Base-by-base conservation (phyloP, 2,888 invertebrate species). In the Synanthedon formicaeformis region DNA sequence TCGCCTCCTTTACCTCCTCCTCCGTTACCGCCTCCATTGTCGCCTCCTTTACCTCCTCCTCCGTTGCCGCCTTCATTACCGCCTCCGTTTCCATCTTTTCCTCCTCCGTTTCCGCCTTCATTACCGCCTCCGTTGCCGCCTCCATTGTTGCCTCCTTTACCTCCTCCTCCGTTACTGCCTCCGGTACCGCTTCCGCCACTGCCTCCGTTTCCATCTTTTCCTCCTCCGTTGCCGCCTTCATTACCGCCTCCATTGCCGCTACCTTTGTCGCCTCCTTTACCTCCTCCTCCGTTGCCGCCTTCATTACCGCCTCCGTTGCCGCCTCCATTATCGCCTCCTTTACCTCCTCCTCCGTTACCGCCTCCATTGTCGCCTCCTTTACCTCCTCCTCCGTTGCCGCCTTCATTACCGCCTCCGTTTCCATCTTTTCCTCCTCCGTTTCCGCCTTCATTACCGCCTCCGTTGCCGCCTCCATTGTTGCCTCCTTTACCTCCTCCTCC, bases 381-480 rank as follows among this genome's bases (percentile, higher is more conserved):
- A 18, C 18, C 18, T 1, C 18, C 18, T 18, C 58, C 40, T 40
- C 67, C 67, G 13, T 65, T 63, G 10, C 60, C 57, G 45, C 60
- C 51, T 4, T 64, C 27, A 48, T 18, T 18, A 27, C 63, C 59
- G 0, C 63, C 61, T 0, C 62, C 60, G 16, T 16, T 16, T 0
- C 65, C 59, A 4, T 61, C 16, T 3, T 60, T 68, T 34, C 59
- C 56, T 14, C 13, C 48, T n/a, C 48, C 48, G 4, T 66, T 61
- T 1, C 63, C 59, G 1, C 65, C 68, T 8, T 66, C 67, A 8
- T 58, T 57, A 2, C 67, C 67, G 23, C 63, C 59, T 3, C 67
- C 71, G 2, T 58, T 60, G 65, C 66, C 1, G 66, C 65, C 1
- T 65, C 64, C 18, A 18, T 18, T 18, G 18, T 2, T 2, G 2